Evolutionary conservation across 92 coral and sea anemone species (phyloP).

Genomic region (Bergia sp.): DNA sequence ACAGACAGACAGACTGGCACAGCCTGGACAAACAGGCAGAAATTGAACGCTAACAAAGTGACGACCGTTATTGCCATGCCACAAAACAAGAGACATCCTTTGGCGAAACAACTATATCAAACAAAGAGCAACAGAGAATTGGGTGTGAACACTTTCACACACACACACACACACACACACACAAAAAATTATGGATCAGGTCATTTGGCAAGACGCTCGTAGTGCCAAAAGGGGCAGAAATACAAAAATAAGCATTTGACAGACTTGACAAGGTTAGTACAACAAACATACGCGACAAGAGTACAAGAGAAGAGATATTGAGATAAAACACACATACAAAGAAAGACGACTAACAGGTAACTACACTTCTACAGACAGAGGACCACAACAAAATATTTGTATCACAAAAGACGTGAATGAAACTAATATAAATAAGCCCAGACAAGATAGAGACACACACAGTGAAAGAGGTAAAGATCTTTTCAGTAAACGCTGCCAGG

Average conservation of each 20-base stretch:
- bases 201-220: too few species aligned
- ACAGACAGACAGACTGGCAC: slow-evolving; percentile 4
- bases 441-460: background rate
- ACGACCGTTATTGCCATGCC: background rate
- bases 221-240: too few species aligned
- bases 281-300: too few species aligned
- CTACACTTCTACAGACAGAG: background rate
- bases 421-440: background rate
- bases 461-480: background rate
- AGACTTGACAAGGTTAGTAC: too few species aligned
- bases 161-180: slow-evolving; percentile 27
- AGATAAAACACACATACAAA: background rate
- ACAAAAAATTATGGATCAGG: too few species aligned
- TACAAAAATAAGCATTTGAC: too few species aligned
- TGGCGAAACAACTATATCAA: too few species aligned
- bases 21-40: slow-evolving; percentile 25
- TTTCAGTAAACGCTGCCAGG: background rate
- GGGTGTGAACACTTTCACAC: background rate
- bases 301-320: too few species aligned
- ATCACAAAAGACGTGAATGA: background rate
- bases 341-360: background rate
- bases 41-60: background rate
- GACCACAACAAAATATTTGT: background rate
- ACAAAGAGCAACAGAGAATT: background rate
- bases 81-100: background rate